Conservation (phyloP, 2,888 invertebrate species). For the Dusona sp. region DNA sequence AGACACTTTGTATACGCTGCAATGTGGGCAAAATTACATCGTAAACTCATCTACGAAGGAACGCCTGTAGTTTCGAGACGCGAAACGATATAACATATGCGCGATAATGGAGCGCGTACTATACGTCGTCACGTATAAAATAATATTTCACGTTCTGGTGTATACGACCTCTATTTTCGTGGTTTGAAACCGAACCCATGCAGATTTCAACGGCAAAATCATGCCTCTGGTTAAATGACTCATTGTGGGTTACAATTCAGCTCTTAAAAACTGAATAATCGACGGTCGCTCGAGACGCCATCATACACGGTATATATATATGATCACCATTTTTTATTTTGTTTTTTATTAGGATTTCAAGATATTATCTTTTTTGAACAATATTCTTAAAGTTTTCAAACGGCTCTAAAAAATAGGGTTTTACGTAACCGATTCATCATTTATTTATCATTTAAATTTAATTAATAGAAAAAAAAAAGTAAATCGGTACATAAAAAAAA, state of each 20-base stretch:
- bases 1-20: not conserved
- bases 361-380: not conserved
- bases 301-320: too few species aligned
- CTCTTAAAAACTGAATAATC: not conserved
- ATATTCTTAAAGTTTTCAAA: not conserved
- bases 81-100: constrained; percentile 20
- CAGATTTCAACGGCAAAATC: not conserved
- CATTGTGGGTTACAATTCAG: not conserved
- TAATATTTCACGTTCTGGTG: constrained; percentile 29
- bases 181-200: not conserved
- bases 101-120: constrained; percentile 46
- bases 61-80: constrained; percentile 8
- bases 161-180: constrained; percentile 1
- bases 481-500: not conserved
- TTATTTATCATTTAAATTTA: not conserved
- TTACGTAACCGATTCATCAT: not conserved
- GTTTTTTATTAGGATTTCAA: not conserved
- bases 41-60: constrained; percentile 17
- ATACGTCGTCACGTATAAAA: constrained; percentile 29
- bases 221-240: not conserved
- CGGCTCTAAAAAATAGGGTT: not conserved
- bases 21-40: not conserved
- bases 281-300: not conserved
- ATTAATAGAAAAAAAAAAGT: not conserved
- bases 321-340: not conserved